Evolutionary conservation across 1,140 invertebrate species (phyloP).

Genomic region (Rhagoletis zephyria): DNA sequence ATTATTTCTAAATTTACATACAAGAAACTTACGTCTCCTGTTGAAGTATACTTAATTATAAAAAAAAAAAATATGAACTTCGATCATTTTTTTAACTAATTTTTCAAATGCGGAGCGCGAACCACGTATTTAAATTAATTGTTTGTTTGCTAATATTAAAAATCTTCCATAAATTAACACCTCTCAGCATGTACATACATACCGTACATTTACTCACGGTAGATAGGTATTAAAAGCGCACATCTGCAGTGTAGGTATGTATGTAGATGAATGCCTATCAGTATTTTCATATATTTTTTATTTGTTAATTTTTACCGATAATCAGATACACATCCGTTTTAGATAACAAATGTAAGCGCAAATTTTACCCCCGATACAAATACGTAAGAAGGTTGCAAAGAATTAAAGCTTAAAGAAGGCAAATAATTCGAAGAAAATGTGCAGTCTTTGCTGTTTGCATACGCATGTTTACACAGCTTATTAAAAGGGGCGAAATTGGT

Average conservation of each 20-base stretch:
- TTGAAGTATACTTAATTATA: too few species aligned
- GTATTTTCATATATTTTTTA: background rate
- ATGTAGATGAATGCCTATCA: background rate
- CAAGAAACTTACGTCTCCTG: too few species aligned
- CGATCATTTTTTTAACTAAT: too few species aligned
- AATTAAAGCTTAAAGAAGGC: background rate
- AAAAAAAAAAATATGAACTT: too few species aligned
- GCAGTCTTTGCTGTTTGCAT: background rate
- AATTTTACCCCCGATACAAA: background rate
- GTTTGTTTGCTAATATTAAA: too few species aligned
- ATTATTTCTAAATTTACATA: too few species aligned
- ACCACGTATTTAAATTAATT: too few species aligned
- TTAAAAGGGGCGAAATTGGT: constrained; percentile 1
- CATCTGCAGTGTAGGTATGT: background rate
- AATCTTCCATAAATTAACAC: too few species aligned
- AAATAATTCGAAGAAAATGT: background rate
- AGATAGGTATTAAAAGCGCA: too few species aligned
- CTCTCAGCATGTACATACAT: background rate
- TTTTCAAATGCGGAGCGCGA: too few species aligned
- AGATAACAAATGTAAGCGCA: background rate
- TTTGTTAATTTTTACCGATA: background rate
- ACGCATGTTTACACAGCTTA: constrained; percentile 32
- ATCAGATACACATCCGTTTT: constrained; percentile 15
- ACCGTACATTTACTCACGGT: background rate
- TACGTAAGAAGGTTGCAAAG: background rate